Evolutionary conservation across 2,113 vertebrate genomes (phyloP), one percentile per base, ranked within the genome.

Genomic region (Lethenteron camtschaticum): DNA sequence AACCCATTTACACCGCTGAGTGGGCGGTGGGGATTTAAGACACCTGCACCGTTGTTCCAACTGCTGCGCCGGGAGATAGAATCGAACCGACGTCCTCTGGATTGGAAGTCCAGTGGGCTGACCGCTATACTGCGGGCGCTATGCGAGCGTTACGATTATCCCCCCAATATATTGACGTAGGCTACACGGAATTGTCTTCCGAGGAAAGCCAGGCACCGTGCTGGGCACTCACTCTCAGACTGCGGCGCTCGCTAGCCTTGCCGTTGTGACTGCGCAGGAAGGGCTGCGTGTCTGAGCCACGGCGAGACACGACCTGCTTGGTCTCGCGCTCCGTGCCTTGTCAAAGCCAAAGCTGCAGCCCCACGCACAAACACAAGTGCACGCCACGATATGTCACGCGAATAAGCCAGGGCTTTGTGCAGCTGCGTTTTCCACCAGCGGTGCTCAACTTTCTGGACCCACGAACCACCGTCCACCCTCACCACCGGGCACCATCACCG

Each of bases 261-360:
- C 63, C 63, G 10, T 66, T 66, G 63, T 16, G n/a, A 66, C 24
- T 66, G n/a, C 63, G 63, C 63, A 66, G 63, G 63, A 66, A 66
- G 24, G 63, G 63, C 63, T 66, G 63, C n/a, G n/a, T 66, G 63
- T 66, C 63, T 66, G 63, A 66, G n/a, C 63, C 63, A 11, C 63
- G 63, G n/a, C 63, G n/a, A 9, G 24, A 10, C 63, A 66, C n/a
- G 10, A 9, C 63, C 24, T 24, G n/a, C 24, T 24, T 66, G n/a
- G n/a, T 24, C 10, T 66, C 63, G 9, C 63, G n/a, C 63, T 66
- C 63, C 24, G n/a, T 24, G 24, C 63, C 63, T 66, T 66, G n/a
- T 66, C 41, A 41, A 41, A 41, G 41, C 41, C 41, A 41, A 41
- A 41, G 41, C 41, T 41, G 41, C 41, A 41, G 41, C 41, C 41